Percentiles rank a stretch among this genome's conserved stretches.
Evolutionary conservation across 2,888 invertebrate species (phyloP).

Genomic region (Aleiodes leptofemur): DNA sequence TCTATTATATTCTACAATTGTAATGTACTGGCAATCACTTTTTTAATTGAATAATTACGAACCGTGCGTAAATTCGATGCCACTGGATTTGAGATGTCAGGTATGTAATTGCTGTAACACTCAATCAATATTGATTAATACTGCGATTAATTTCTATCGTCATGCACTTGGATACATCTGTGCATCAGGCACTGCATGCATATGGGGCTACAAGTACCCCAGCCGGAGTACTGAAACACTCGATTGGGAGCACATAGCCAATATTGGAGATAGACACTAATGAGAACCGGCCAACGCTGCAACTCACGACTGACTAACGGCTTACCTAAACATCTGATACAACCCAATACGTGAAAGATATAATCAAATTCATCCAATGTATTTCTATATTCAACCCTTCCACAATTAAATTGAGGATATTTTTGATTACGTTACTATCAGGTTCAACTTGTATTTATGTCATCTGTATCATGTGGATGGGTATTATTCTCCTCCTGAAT

Average conservation of each 20-base stretch:
- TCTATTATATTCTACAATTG: too few species aligned
- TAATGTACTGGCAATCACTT: too few species aligned
- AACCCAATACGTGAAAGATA: background rate
- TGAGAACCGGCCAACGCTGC: slow-evolving; percentile 34
- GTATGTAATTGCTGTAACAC: slow-evolving; percentile 25
- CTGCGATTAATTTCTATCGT: slow-evolving; percentile 37
- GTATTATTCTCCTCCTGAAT: background rate
- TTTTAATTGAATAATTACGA: too few species aligned
- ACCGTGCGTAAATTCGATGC: too few species aligned
- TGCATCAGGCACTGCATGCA: background rate
- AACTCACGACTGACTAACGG: slow-evolving; percentile 5
- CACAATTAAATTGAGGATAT: background rate
- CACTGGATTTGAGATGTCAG: slow-evolving; percentile 7
- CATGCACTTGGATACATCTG: slow-evolving; percentile 34
- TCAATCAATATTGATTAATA: slow-evolving; percentile 37
- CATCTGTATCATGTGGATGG: background rate
- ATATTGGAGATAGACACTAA: slow-evolving; percentile 54
- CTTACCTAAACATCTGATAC: too few species aligned
- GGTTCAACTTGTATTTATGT: background rate
- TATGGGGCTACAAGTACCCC: slow-evolving; percentile 38
- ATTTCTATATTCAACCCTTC: slow-evolving; percentile 2
- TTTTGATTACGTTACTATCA: background rate
- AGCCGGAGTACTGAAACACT: slow-evolving; percentile 54
- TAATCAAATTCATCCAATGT: background rate
- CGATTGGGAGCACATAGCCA: slow-evolving; percentile 58